phyloP scores from a whole-genome alignment of 2,797 vertebrate genomes.

The Distichodus sexfasciatus region DNA sequence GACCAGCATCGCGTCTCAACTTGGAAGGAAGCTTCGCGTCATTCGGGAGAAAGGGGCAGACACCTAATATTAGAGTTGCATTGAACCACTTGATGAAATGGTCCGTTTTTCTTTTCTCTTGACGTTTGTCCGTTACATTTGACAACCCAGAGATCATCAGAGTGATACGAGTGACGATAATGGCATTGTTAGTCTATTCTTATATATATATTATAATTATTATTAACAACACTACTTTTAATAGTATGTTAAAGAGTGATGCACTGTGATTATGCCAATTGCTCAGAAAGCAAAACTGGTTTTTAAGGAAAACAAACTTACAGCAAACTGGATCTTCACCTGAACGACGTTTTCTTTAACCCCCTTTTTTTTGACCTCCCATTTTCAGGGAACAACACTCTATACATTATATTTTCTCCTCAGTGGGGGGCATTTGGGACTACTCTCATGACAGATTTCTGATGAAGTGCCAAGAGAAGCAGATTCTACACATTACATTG shows the following conservation, averaged over 20 bases:
- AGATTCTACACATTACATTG: background rate
- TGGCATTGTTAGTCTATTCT: too few relatives aligned
- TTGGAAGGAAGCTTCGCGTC: background rate
- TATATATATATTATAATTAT: background rate
- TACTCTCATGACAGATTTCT: conserved; percentile 1
- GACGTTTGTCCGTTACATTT: background rate
- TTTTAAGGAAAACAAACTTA: conserved; percentile 3
- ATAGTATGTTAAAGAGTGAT: background rate
- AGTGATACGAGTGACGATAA: background rate
- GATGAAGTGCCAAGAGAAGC: conserved; percentile 28
- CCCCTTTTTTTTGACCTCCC: conserved; percentile 16
- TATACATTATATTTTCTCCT: too few relatives aligned
- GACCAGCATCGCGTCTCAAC: background rate
- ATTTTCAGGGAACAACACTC: too few relatives aligned
- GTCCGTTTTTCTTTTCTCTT: background rate
- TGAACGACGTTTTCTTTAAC: background rate
- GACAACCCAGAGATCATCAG: background rate
- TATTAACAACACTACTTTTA: background rate
- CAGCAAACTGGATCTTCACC: conserved; percentile 2
- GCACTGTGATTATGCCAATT: conserved; percentile 33
- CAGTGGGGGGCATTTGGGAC: conserved; percentile 24
- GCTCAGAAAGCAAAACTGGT: background rate
- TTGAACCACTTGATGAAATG: background rate
- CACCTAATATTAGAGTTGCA: conserved; percentile 1
- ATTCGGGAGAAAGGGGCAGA: background rate